Conservation (phyloP, 1,140 invertebrate species). For the Pinna nobilis region DNA sequence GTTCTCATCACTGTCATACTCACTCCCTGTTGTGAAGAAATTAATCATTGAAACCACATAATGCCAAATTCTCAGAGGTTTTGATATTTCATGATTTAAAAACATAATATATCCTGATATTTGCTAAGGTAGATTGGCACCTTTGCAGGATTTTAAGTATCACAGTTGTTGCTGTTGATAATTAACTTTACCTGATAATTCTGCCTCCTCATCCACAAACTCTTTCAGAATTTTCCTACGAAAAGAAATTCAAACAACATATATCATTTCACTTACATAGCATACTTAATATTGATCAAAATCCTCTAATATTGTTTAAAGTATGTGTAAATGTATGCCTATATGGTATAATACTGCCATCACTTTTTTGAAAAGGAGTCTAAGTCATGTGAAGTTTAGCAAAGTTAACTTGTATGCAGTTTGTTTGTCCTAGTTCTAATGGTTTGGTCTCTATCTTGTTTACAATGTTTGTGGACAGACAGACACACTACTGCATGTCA, state of each 20-base stretch:
- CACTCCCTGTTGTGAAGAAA: conserved; percentile 59
- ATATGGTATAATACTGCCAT: too few species aligned
- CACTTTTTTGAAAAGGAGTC: too few species aligned
- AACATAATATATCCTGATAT: too few species aligned
- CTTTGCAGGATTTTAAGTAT: neutral
- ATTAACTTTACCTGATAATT: conserved; percentile 81
- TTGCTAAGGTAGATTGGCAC: neutral
- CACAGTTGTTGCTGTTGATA: neutral
- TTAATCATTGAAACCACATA: neutral
- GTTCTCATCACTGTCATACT: conserved; percentile 72
- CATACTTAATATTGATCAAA: neutral
- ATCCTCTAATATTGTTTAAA: too few species aligned
- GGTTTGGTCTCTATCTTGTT: too few species aligned
- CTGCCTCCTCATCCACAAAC: conserved; percentile 90
- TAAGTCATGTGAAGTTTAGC: too few species aligned
- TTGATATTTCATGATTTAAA: neutral
- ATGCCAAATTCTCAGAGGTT: neutral
- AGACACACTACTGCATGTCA: too few species aligned
- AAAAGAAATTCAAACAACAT: conserved; percentile 13
- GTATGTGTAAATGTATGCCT: too few species aligned
- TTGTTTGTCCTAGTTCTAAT: too few species aligned
- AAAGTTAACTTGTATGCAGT: too few species aligned
- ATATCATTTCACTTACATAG: neutral
- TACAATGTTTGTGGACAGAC: too few species aligned
- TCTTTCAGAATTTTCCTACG: conserved; percentile 74